Conservation (phyloP, 2,797 vertebrate species). For the Synanceia verrucosa region DNA sequence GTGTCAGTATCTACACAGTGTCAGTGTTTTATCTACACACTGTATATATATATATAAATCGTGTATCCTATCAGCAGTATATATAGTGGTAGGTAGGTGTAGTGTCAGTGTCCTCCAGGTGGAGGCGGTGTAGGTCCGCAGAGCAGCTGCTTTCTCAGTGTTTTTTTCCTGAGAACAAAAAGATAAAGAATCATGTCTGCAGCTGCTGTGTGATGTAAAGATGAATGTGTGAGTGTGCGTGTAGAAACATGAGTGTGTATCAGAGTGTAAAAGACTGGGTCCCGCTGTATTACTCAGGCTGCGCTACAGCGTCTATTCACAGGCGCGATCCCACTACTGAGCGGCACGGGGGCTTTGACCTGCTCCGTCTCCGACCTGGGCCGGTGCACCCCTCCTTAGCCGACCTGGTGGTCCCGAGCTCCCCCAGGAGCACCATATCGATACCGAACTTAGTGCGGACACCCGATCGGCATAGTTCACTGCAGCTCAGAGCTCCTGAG, state of each 20-base stretch:
- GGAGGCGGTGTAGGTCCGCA: slow-evolving; percentile 3
- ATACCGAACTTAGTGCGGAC: slow-evolving; percentile 68
- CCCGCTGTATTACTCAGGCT: slow-evolving; percentile 59
- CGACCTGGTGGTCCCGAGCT: slow-evolving; percentile 72
- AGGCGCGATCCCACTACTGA: slow-evolving; percentile 76
- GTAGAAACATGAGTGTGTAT: background rate
- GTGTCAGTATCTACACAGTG: no score
- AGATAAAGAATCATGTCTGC: background rate
- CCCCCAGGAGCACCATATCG: slow-evolving; percentile 73
- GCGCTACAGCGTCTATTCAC: slow-evolving; percentile 68
- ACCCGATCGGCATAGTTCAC: slow-evolving; percentile 38
- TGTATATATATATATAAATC: background rate
- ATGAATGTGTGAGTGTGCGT: background rate
- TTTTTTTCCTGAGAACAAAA: background rate
- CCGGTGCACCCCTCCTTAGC: slow-evolving; percentile 73
- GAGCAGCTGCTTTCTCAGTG: background rate
- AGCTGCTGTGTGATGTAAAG: background rate
- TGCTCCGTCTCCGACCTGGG: slow-evolving; percentile 79
- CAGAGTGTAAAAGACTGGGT: background rate
- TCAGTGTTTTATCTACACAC: no score
- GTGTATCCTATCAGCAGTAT: background rate
- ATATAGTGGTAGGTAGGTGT: background rate
- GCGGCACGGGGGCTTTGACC: slow-evolving; percentile 75
- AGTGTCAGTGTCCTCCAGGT: background rate
- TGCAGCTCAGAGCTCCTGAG: background rate